These are phyloP conservation scores for Eidolon helvum DNA, from an alignment of 2,113 vertebrate species.

Conservation along the genomic window DNA sequence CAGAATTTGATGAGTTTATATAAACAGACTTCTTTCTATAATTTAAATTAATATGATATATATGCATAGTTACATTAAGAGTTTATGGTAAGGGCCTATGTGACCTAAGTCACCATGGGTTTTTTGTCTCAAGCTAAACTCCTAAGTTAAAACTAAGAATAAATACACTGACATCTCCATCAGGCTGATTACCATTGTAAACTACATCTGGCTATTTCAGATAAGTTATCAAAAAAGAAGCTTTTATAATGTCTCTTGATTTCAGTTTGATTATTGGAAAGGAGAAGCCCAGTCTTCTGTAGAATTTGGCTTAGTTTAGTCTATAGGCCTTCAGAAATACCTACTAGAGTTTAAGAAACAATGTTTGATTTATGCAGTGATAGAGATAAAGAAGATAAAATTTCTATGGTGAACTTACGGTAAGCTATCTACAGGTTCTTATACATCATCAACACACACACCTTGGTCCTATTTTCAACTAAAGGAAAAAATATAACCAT, in stretches of 20 bases:
- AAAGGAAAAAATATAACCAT: background rate
- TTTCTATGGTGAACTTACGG: constrained; percentile 25
- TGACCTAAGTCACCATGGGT: background rate
- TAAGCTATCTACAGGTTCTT: background rate
- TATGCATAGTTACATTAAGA: background rate
- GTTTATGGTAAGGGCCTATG: background rate
- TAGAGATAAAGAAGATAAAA: constrained; percentile 23
- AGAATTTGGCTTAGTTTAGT: constrained; percentile 24
- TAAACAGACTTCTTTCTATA: background rate
- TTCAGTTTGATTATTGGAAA: background rate
- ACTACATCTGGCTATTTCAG: constrained; percentile 17
- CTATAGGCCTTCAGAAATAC: background rate
- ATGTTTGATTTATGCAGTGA: background rate
- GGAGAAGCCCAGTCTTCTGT: background rate
- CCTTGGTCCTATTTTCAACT: background rate
- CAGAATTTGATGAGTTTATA: background rate
- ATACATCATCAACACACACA: background rate
- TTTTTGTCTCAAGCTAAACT: background rate
- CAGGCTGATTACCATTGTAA: background rate
- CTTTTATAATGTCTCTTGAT: background rate
- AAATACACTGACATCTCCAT: background rate
- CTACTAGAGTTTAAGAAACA: background rate
- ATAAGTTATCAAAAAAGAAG: background rate
- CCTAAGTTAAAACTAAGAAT: background rate
- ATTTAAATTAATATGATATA: background rate